A percentile compares a stretch with the other conserved stretches of the same genome.
Evolutionary conservation across 1,140 invertebrate genomes (phyloP).

Genomic region (Trichomalopsis sarcophagae): DNA sequence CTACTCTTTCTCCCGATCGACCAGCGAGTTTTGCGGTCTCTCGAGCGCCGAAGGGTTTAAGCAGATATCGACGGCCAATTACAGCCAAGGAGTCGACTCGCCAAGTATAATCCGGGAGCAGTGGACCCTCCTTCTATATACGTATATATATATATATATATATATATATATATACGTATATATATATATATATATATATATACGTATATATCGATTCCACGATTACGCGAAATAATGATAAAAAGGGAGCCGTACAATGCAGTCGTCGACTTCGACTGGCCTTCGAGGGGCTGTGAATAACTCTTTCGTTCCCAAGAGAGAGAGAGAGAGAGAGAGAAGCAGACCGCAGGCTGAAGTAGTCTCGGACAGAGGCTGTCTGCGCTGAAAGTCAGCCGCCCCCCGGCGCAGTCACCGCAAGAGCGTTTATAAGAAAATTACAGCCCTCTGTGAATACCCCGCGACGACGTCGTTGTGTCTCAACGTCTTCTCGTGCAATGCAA

Average conservation of each 20-base stretch:
- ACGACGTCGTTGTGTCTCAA: too few relatives aligned
- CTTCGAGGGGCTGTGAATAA: slow-evolving; percentile 33
- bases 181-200: neutral
- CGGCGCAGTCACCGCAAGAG: slow-evolving; percentile 30
- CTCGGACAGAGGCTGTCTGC: neutral
- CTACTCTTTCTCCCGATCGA: neutral
- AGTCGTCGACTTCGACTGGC: neutral
- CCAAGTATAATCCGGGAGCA: neutral
- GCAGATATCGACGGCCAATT: slow-evolving; percentile 44
- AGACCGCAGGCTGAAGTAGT: slow-evolving; percentile 11
- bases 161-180: neutral
- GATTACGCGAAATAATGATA: slow-evolving; percentile 1
- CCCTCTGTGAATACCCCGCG: neutral
- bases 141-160: neutral
- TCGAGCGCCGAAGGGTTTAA: slow-evolving; percentile 22
- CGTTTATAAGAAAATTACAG: slow-evolving; percentile 72
- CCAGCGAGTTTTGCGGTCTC: slow-evolving; percentile 1
- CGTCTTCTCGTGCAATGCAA: too few relatives aligned
- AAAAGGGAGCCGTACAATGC: neutral
- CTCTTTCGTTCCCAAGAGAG: slow-evolving; percentile 33
- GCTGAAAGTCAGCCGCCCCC: slow-evolving; percentile 34
- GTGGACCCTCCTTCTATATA: neutral
- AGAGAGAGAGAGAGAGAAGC: neutral
- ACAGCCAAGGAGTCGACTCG: neutral
- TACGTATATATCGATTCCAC: neutral